Evolutionary conservation across 2,797 vertebrate genomes (phyloP), one percentile per base, ranked within the genome.

Genomic region (Alca torda): DNA sequence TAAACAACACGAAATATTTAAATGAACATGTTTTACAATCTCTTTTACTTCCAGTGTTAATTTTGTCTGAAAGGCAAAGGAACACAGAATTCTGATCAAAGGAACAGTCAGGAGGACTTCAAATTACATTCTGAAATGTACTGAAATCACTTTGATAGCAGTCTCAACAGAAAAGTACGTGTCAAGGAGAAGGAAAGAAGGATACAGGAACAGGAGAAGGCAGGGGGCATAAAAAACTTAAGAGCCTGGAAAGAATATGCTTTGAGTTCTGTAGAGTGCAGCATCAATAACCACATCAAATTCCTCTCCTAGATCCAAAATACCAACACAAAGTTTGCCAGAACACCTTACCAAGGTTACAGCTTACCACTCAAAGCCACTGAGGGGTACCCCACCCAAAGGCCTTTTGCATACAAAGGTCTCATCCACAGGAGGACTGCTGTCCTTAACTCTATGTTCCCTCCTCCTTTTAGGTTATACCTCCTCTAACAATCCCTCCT

Each of bases 1-100:
- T 50, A 82, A 93, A 51, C 37, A 77, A 16, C 2, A 60, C 12
- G 12, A 88, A 87, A 84, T 3, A 6, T 67, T 51, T n/a, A 68
- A 70, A 83, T 48, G 0, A 81, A 46, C 17, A 28, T 15, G 15
- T 51, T 93, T 69, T 59, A 85, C 20, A 59, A 6, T 39, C 8
- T 89, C 39, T 48, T 83, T 70, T 82, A 84, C 19, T 81, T 82
- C 8, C 59, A 56, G 28, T 13, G 13, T 24, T 87, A 79, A 73
- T 82, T 90, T 69, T 59, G 24, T 76, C 67, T 51, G 51, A 81
- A 84, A 84, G 53, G 30, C 51, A 84, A 77, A 85, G 14, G 85
- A 70, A 15, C 9, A 31, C 1, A 73, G n/a, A 78, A 68, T 53
- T 86, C 65, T 82, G 12, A 79, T 65, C 77, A 86, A 76, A 85